Evolutionary conservation across 2,113 vertebrate species (phyloP).

Genomic region (Coryphaenoides rupestris): DNA sequence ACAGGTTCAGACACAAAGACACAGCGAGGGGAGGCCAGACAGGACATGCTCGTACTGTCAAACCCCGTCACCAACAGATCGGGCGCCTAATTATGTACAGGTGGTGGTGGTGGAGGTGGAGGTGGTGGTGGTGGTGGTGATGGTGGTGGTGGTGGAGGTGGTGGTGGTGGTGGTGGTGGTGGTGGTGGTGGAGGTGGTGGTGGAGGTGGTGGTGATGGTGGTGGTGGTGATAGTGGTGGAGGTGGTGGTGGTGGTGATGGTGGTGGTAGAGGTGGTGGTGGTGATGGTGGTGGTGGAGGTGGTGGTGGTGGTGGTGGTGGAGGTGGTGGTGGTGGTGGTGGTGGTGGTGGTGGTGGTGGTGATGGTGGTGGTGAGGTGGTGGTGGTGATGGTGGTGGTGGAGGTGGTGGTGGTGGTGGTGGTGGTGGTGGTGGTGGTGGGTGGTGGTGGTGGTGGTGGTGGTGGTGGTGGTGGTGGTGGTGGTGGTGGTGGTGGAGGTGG

Average conservation of each 20-base stretch:
- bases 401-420: not conserved
- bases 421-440: not conserved
- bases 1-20: not conserved
- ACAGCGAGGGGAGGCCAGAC: conserved; percentile 51
- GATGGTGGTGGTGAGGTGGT: no score
- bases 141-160: no score
- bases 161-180: conserved; percentile 3
- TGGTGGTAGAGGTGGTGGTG: conserved; percentile 1
- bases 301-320: not conserved
- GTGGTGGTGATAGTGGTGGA: conserved; percentile 13
- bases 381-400: not conserved
- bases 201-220: not conserved
- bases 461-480: not conserved
- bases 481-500: not conserved
- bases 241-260: no score
- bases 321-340: no score
- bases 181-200: conserved; percentile 6
- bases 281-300: not conserved
- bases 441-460: no score
- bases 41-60: conserved; percentile 69
- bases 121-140: not conserved
- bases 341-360: not conserved
- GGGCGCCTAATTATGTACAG: conserved; percentile 61
- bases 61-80: conserved; percentile 53
- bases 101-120: not conserved